Base-by-base conservation (phyloP, 2,113 vertebrate species). In the Ramphastos sulfuratus region DNA sequence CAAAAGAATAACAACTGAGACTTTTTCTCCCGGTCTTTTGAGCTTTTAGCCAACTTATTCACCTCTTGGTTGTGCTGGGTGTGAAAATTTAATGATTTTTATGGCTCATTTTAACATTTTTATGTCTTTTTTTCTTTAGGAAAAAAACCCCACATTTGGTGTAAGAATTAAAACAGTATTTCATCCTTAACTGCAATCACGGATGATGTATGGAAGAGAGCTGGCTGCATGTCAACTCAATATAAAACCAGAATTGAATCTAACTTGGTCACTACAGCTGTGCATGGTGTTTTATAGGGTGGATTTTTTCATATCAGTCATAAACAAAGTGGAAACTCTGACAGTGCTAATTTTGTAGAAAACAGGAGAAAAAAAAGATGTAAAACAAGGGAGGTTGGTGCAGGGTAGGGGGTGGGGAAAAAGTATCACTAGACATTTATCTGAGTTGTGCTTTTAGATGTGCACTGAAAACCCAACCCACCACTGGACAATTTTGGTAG, bases 91-190 rank as follows among this genome's bases (percentile, higher is more conserved):
- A 89, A 96, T 95, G 80, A 89, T 95, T 97, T 97, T 97, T 97
- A 97, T 97, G 75, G 90, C 82, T 83, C 90, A 90, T 96, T 96
- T 97, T 86, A 98, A 96, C 90, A 80, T 92, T 97, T 98, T 96
- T 94, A 94, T 97, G 85, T 87, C 87, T 89, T 90, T 87, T 85
- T 93, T 63, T 42, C 73, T 71, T 92, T 65, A 7, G 91, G 12
- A 89, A 94, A 92, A 85, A 96, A 66, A 12, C 10, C 33, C 90
- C 79, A 85, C 85, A 93, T 97, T 97, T 92, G 63, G 89, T 78
- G 35, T 95, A 96, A 95, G 97, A 97, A 97, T 97, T 97, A 97
- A 97, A 97, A 86, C 95, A 90, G 95, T 96, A 96, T 97, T 97
- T 97, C 95, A 97, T 78, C 67, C 93, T 97, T 97, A 97, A 97